Base-by-base conservation (phyloP, 2,113 vertebrate genomes). In the Cryptotis parvus region DNA sequence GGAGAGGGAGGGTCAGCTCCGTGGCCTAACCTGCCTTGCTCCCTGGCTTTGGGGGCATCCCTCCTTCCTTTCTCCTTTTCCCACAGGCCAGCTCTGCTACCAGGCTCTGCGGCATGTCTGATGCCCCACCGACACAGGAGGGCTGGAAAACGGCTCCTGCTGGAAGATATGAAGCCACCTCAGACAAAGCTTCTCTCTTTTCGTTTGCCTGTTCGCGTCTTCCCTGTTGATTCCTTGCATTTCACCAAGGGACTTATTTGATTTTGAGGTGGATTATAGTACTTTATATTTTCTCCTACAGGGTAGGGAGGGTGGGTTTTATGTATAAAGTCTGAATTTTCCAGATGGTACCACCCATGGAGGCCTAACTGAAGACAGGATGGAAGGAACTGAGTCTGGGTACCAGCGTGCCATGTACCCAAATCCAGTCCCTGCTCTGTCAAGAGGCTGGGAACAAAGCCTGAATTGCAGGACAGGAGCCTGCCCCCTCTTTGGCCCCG, bases 191-290 rank as follows among this genome's bases (percentile, higher is more conserved):
- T 33, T 87, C 63, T 82, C 16, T 66, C n/a, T 94, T 90, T 75
- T 72, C 52, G 84, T 84, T 88, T 84, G 3, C 35, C 33, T 15
- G 6, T 55, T 84, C 9, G 76, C 33, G 72, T 37, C 6, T 87
- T 83, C 45, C 7, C 58, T 70, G 66, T 39, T 52, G 92, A 92
- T 90, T 86, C 55, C 24, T 37, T 94, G 83, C 33, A 31, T 90
- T 94, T 94, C 75, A 63, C 37, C 0, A 9, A 94, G 37, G 52
- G 45, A 39, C 16, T 75, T 90, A 87, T 90, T 94, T 90, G 90
- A 92, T 90, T 84, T 90, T 58, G 35, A 89, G 39, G 52, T 39
- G 68, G 77, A 49, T 74, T 58, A 52, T 81, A 11, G 77, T 75
- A 52, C 26, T 52, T 90, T 52, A 70, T 31, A 31, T 84, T 79